These are phyloP conservation scores for Simalia tracyae DNA, from an alignment of 2,797 vertebrate species.

Conservation along the genomic window DNA sequence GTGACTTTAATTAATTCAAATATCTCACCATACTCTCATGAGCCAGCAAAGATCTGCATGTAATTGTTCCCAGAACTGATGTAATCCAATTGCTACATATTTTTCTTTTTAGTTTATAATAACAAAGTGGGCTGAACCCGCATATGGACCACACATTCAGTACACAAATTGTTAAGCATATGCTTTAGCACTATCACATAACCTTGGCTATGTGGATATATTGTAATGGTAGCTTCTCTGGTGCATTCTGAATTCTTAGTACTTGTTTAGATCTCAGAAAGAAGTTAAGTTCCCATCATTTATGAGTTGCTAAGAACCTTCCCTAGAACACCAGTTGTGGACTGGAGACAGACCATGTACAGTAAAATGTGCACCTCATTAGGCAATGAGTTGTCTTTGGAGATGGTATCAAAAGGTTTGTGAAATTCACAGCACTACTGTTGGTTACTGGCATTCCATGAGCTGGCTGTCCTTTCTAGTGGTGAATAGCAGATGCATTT, in stretches of 20 bases:
- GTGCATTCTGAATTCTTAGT: slow-evolving; percentile 13
- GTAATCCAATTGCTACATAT: not conserved
- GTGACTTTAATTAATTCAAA: slow-evolving; percentile 22
- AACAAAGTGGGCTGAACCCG: not conserved
- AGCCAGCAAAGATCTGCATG: not conserved
- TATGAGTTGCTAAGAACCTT: rapidly evolving
- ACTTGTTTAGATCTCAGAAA: not conserved
- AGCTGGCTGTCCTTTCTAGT: not conserved
- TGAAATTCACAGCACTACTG: not conserved
- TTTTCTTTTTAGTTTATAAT: not conserved
- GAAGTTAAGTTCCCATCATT: slow-evolving; percentile 3
- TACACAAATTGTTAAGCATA: not conserved
- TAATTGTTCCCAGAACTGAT: not conserved
- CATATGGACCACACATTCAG: not conserved
- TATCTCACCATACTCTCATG: not conserved
- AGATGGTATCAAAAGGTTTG: not conserved
- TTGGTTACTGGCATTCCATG: rapidly evolving
- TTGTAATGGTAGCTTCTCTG: not conserved
- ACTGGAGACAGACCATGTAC: rapidly evolving
- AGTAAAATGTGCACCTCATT: not conserved
- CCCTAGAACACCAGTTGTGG: rapidly evolving
- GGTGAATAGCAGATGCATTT: rapidly evolving
- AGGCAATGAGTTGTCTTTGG: not conserved
- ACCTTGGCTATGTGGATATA: not conserved
- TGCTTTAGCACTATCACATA: not conserved